Evolutionary conservation across 2,113 vertebrate genomes (phyloP).

Genomic region (Rana temporaria): DNA sequence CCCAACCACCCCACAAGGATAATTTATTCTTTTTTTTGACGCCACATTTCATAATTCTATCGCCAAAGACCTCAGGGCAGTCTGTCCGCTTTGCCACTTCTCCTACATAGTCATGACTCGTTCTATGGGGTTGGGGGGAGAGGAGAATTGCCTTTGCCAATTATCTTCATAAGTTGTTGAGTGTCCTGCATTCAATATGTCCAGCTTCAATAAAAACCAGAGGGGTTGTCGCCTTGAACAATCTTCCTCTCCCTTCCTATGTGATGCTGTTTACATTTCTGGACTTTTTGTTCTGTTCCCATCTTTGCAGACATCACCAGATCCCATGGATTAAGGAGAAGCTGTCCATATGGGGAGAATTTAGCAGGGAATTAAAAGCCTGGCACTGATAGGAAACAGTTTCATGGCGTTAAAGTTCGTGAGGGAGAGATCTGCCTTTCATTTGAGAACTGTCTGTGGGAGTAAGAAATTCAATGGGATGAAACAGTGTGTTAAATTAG

Average conservation of each 20-base stretch:
- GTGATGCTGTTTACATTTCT: slow-evolving; percentile 36
- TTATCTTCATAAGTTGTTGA: slow-evolving; percentile 6
- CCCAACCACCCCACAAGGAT: neutral
- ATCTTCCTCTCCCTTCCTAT: slow-evolving; percentile 19
- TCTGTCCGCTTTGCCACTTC: neutral
- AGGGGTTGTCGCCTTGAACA: neutral
- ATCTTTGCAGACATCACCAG: slow-evolving; percentile 38
- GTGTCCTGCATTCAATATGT: slow-evolving; percentile 42
- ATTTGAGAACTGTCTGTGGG: slow-evolving; percentile 51
- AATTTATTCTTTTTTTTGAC: neutral
- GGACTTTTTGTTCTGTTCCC: slow-evolving; percentile 36
- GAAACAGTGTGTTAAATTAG: slow-evolving; percentile 54
- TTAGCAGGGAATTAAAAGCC: slow-evolving; percentile 53
- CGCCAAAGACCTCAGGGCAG: neutral
- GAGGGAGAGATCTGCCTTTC: slow-evolving; percentile 50
- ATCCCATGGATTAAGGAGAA: slow-evolving; percentile 44
- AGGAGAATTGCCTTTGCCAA: slow-evolving; percentile 1
- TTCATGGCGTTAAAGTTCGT: slow-evolving; percentile 44
- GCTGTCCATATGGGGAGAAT: slow-evolving; percentile 52
- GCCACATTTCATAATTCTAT: neutral
- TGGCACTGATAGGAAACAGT: slow-evolving; percentile 56
- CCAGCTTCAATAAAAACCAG: slow-evolving; percentile 37
- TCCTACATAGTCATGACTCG: slow-evolving; percentile 16
- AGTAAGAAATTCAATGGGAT: slow-evolving; percentile 42
- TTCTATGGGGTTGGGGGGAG: neutral